Base-by-base conservation (phyloP, 1,140 invertebrate species). In the Calephelis virginiensis region DNA sequence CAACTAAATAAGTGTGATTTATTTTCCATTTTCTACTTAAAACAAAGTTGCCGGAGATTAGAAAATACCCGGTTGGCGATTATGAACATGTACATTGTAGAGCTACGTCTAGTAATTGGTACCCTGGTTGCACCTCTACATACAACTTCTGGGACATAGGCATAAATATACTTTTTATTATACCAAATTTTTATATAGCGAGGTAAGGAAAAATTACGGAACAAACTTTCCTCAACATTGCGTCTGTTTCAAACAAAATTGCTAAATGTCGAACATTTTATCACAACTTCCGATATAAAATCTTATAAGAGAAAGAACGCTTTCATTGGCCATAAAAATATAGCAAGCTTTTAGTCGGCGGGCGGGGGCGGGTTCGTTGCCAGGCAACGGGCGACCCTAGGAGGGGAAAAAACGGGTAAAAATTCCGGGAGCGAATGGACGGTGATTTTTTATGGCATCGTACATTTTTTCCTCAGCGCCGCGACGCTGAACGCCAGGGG, bases 381-480 rank as follows among this genome's bases (percentile, higher is more conserved):
- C 73, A 81, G 77, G 77, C 79, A 73, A 90, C 88, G 68, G 73
- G 71, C 79, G 80, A 83, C 82, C 86, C 84, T 86, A 81, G 60
- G 78, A 86, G 85, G 85, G 88, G 83, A 89, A 90, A 90, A 90
- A 90, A 89, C 83, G 81, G 81, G 83, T 89, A 90, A 90, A 89
- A 90, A 89, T 87, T 83, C 80, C 76, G 86, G 80, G 80, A 80
- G 81, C 83, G 82, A 81, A 86, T 81, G 85, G 84, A 81, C 85
- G 86, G 78, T 86, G 86, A 90, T 90, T 90, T 90, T 90, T 90
- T 90, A 90, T 89, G 86, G 86, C 85, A 82, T 87, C 86, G 81
- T 86, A 90, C 81, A 89, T 90, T 90, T 90, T 90, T 90, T 89
- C 82, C 81, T 71, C 66, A 71, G 76, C 74, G 81, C 79, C 84